Base-by-base conservation (phyloP, 2,888 invertebrate species). In the Busseola fusca region DNA sequence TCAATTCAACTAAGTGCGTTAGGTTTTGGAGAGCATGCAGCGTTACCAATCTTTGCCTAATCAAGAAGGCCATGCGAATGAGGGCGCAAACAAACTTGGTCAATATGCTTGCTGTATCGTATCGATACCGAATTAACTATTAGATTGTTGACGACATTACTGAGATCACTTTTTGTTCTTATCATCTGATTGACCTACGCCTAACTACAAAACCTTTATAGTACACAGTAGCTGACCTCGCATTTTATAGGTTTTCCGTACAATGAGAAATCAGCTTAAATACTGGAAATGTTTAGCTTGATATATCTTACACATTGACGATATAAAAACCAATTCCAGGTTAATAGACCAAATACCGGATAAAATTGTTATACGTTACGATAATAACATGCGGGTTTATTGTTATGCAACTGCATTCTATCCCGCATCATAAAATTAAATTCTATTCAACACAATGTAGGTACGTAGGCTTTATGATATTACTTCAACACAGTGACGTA, bases 341-440 rank as follows among this genome's bases (percentile, higher is more conserved):
- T 78, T 50, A 77, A 63, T 77, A 67, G 60, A 65, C 58, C 73
- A 63, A 56, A 78, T 78, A 78, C 72, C 52, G 42, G 72, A 81
- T 77, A 62, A 52, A 78, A 62, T 48, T 64, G 66, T 64, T 52
- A 77, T 63, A 21, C 45, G 34, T 79, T 65, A 52, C 50, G 65
- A 69, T 78, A 81, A 63, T 52, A 63, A 40, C 25, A 73, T 78
- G 64, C 69, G 69, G 80, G 74, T 74, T 69, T 65, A 73, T 81
- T 78, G 63, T 82, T 82, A 78, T 82, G 79, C 82, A 80, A 78
- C 78, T 50, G 50, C 65, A 82, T 78, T 82, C 66, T 67, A 78
- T 50, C 82, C 80, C 80, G 79, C 82, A 80, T 74, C 80, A 80
- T 80, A 64, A 80, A 78, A 78, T 73, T 50, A 40, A 68, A 81